Evolutionary conservation across 2,888 invertebrate species (phyloP), one percentile per base, ranked within the genome.

Genomic region (Epinotia demarniana): DNA sequence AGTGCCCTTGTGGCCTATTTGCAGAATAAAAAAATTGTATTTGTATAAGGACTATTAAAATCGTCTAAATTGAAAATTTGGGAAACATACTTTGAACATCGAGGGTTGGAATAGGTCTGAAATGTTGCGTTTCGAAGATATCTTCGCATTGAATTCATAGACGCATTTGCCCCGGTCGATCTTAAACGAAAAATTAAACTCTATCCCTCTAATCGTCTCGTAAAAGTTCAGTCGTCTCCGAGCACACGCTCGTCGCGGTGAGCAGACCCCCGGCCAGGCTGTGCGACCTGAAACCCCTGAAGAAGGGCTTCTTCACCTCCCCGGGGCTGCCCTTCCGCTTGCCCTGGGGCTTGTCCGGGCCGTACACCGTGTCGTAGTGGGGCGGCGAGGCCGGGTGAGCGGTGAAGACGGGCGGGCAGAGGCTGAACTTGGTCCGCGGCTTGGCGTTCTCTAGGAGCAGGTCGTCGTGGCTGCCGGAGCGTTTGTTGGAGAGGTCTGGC

Each of bases 331-430:
- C 86, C 78, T 90, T 90, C 23, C 86, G 77, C 18, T 79, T 80
- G n/a, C 77, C 75, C 49, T 63, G 69, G 18, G 18, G 43, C 61
- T 82, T 79, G 69, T 79, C 81, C 27, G 84, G 84, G 60, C 93
- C 90, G 84, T 94, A 95, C 66, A 95, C 95, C 9, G 95, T 94
- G 81, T 95, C 95, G 87, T 95, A 95, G 81, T 87, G 88, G 76
- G 95, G 94, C 67, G 95, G 95, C 67, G 87, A 55, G 53, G 88
- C 88, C 5, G 88, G 81, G n/a, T n/a, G n/a, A 13, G 86, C 77
- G 62, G 92, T 94, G 95, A 94, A 96, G 89, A 93, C 96, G 16
- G n/a, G 5, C 91, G 82, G 96, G 94, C 86, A 92, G 8, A 89
- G 95, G 88, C 86, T 95, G 95, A 89, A 89, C 8, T 86, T 77